These are phyloP conservation scores for Diplodus puntazzo DNA, from an alignment of 2,797 vertebrate species.

Conservation along the genomic window DNA sequence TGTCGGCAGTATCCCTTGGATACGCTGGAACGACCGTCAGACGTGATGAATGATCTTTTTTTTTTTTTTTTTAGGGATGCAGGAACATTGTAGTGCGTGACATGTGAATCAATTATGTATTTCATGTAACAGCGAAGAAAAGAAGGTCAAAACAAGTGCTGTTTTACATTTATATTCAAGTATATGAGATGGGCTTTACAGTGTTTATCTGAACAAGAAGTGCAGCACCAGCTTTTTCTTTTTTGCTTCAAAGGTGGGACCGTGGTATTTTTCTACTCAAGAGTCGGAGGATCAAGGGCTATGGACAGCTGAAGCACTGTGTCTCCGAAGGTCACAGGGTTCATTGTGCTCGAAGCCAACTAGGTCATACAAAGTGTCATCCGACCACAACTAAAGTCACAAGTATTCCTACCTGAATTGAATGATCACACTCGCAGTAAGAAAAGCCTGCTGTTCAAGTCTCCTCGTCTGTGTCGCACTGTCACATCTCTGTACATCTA, in stretches of 20 bases:
- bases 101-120: slow-evolving; percentile 28
- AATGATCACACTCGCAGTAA: background rate
- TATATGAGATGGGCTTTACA: background rate
- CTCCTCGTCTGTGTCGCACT: background rate
- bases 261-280: background rate
- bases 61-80: slow-evolving; percentile 47
- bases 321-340: slow-evolving; percentile 13
- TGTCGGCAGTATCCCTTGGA: slow-evolving; percentile 55
- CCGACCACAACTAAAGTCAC: background rate
- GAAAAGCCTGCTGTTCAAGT: background rate
- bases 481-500: slow-evolving; percentile 15
- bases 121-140: slow-evolving; percentile 27
- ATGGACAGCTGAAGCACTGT: slow-evolving; percentile 1
- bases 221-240: slow-evolving; percentile 6
- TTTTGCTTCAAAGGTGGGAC: slow-evolving; percentile 12
- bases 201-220: background rate
- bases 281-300: slow-evolving; percentile 10
- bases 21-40: slow-evolving; percentile 46
- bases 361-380: slow-evolving; percentile 15
- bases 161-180: slow-evolving; percentile 26
- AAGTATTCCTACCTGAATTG: background rate
- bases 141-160: slow-evolving; percentile 28
- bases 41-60: slow-evolving; percentile 42
- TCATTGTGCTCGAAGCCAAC: slow-evolving; percentile 38
- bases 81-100: slow-evolving; percentile 29